phyloP scores from a whole-genome alignment of 1,140 invertebrate species.

The Ceratosolen solmsi region DNA sequence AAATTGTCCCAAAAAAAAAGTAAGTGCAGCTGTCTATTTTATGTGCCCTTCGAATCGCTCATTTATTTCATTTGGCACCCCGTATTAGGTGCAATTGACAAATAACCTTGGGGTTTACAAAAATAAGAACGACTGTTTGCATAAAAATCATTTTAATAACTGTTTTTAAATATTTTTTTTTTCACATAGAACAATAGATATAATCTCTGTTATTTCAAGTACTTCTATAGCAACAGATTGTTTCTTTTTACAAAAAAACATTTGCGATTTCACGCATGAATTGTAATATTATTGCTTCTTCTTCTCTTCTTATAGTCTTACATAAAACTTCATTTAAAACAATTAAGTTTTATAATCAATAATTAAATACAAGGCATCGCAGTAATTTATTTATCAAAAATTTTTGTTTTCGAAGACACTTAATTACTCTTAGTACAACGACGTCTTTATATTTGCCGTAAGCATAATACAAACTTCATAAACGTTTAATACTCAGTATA shows the following conservation, averaged over 20 bases:
- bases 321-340: slow-evolving; percentile 21
- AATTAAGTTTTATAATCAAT: slow-evolving; percentile 17
- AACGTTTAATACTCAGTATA: slow-evolving; percentile 19
- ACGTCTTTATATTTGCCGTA: too few species aligned
- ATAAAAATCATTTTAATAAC: slow-evolving; percentile 32
- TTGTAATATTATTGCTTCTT: too few species aligned
- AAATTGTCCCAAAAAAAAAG: slow-evolving; percentile 43
- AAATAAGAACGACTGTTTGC: not conserved
- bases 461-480: not conserved
- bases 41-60: not conserved
- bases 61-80: not conserved
- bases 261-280: not conserved
- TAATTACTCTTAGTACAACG: not conserved
- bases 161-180: slow-evolving; percentile 24
- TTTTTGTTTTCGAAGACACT: not conserved
- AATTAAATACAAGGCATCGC: too few species aligned
- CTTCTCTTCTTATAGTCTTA: not conserved
- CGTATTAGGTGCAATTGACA: too few species aligned
- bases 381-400: too few species aligned
- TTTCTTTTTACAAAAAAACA: slow-evolving; percentile 23
- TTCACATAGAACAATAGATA: slow-evolving; percentile 3
- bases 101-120: too few species aligned
- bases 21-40: not conserved
- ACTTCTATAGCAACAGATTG: not conserved
- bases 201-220: slow-evolving; percentile 16